Evolutionary conservation across 2,113 vertebrate species (phyloP), one percentile per base, ranked within the genome.

Genomic region (Ptyas mucosa): DNA sequence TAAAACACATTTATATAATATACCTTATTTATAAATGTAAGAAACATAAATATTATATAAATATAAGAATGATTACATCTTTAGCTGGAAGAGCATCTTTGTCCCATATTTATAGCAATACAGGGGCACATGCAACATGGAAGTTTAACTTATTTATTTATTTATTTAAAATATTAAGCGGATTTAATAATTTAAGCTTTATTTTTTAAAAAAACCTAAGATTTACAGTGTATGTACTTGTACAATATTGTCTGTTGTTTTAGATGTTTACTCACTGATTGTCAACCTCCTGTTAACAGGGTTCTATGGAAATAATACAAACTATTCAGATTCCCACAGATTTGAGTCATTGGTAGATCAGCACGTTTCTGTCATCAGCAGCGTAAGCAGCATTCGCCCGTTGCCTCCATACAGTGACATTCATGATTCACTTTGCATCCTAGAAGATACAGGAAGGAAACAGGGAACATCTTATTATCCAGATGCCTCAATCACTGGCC

Each of bases 341-440:
- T 97, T 99, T 94, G 98, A 98, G 18, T 97, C 99, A 0, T 97
- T 99, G 97, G 98, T 99, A 29, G 99, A 99, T 95, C 99, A 99
- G 89, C 99, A 99, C 0, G 99, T 99, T 95, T 99, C 99, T 0
- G 99, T 99, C 92, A 99, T 99, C 98, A 99, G 99, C 97, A 99
- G 98, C 1, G 98, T 99, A 69, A 98, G 98, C 97, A 98, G 97
- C 89, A 95, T 98, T 89, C 98, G 99, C 11, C 97, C 98, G 0
- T 96, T 99, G 94, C 96, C 98, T 0, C 93, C 97, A 0, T 99
- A 98, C 95, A 98, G 90, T 34, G 99, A 99, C 15, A 98, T 99
- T 85, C 99, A 99, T 1, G 99, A 99, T 85, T 99, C 99, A 12
- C 98, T 99, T 86, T 98, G 99, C 97, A 98, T 99, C 96, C 97